These are phyloP conservation scores for Aptenodytes patagonicus DNA, from an alignment of 2,113 vertebrate species.

Conservation along the genomic window DNA sequence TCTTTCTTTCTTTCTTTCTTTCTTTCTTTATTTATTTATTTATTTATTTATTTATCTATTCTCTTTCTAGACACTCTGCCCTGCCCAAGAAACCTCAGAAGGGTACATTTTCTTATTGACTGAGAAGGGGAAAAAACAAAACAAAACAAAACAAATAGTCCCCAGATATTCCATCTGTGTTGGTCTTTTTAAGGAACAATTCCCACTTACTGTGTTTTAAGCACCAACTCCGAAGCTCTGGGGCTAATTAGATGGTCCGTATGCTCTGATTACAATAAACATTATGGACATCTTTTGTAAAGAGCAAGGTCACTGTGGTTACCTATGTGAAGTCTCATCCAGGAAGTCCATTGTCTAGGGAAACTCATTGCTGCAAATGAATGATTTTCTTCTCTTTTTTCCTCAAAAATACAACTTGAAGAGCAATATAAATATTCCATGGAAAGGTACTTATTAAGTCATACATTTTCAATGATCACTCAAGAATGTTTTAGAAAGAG, in stretches of 20 bases:
- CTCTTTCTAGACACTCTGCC: neutral
- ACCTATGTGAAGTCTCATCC: neutral
- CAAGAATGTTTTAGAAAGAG: neutral
- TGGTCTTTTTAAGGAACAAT: conserved; percentile 23
- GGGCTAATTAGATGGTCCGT: conserved; percentile 36
- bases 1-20: too few relatives aligned
- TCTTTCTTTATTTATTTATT: neutral
- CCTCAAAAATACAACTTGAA: neutral
- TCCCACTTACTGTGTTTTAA: neutral
- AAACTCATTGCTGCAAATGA: neutral
- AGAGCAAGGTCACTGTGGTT: neutral
- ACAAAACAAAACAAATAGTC: neutral
- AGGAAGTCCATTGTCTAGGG: neutral
- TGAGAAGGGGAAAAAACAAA: neutral
- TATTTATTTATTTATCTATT: neutral
- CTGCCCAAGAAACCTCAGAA: neutral
- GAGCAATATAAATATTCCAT: neutral
- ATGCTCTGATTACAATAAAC: conserved; percentile 11
- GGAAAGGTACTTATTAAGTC: neutral
- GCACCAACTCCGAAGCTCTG: neutral
- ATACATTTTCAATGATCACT: conserved; percentile 3
- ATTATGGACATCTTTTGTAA: neutral
- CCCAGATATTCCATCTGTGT: neutral
- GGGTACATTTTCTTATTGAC: neutral
- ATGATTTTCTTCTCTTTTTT: neutral